Conservation (phyloP, 2,888 invertebrate genomes). For the Stegana nigrithorax region DNA sequence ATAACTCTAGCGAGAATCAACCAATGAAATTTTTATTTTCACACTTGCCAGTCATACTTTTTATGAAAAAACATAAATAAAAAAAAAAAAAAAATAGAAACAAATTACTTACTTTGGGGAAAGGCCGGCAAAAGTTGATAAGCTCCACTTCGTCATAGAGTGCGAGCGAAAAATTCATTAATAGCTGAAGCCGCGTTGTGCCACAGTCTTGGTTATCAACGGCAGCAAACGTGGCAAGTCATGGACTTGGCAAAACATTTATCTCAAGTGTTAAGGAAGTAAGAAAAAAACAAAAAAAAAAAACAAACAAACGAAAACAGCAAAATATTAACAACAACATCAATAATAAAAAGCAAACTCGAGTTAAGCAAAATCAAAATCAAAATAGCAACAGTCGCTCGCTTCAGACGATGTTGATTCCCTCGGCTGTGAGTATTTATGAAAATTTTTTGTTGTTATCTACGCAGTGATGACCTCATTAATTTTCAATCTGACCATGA, state of each 20-base stretch:
- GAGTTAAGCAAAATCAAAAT: background rate
- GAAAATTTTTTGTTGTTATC: slow-evolving; percentile 13
- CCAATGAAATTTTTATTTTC: too few species aligned
- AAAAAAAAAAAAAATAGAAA: background rate
- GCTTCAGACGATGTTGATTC: background rate
- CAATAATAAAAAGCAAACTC: too few species aligned
- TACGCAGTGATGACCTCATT: slow-evolving; percentile 61
- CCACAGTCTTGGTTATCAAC: too few species aligned
- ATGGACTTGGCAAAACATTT: background rate
- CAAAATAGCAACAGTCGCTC: too few species aligned
- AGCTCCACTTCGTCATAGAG: background rate
- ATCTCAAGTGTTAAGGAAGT: background rate
- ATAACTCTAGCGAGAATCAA: too few species aligned
- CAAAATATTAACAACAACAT: too few species aligned
- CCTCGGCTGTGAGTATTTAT: background rate
- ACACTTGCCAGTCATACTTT: background rate
- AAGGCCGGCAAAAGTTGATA: background rate
- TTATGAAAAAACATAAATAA: background rate
- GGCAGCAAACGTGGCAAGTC: background rate
- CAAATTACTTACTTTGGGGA: background rate
- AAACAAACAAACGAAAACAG: background rate
- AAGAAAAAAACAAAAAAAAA: background rate
- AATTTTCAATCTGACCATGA: slow-evolving; percentile 65
- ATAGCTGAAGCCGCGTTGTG: too few species aligned
- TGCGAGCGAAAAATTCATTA: background rate